Evolutionary conservation across 2,797 vertebrate species (phyloP), one percentile per base, ranked within the genome.

Genomic region (Euphonia xanthogaster): DNA sequence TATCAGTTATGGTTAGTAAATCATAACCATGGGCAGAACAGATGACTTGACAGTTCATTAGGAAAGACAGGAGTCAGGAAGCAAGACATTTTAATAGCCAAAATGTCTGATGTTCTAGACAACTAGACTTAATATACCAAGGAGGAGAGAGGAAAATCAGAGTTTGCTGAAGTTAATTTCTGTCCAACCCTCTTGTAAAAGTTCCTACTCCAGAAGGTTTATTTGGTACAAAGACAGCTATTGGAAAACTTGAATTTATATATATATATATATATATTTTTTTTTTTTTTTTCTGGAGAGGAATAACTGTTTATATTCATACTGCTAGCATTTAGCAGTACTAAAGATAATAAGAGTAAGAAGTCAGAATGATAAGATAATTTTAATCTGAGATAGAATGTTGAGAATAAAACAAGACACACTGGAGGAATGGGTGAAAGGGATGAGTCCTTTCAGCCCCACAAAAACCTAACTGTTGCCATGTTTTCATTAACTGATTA

Each of bases 31-130:
- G 37, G 55, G 86, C 84, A 91, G 93, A 96, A 93, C 81, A 89
- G 86, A 79, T 35, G 47, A 76, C 39, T 94, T 91, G 86, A 82
- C 75, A 92, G 72, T 67, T 92, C 74, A 80, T 96, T 94, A 94
- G 61, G 47, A 93, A 91, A 94, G 90, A 80, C 48, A 90, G 83
- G 33, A 96, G 33, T 90, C 74, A 95, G 47, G 81, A 91, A 94
- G 51, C 8, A 87, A 74, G 53, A 85, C 0, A 0, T 71, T 95
- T 37, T 61, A 88, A 63, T 83, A 86, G 68, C 12, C 39, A 35
- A 77, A 88, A 50, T 86, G 51, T 44, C 44, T 77, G 53, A 74
- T 16, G 5, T 61, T 89, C 40, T 95, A 67, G 40, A 82, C 33
- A 91, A 62, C 58, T 67, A 78, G 37, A 54, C 15, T 61, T 93